Conservation (phyloP, 2,797 vertebrate genomes). For the Microctenopoma lineatum region DNA sequence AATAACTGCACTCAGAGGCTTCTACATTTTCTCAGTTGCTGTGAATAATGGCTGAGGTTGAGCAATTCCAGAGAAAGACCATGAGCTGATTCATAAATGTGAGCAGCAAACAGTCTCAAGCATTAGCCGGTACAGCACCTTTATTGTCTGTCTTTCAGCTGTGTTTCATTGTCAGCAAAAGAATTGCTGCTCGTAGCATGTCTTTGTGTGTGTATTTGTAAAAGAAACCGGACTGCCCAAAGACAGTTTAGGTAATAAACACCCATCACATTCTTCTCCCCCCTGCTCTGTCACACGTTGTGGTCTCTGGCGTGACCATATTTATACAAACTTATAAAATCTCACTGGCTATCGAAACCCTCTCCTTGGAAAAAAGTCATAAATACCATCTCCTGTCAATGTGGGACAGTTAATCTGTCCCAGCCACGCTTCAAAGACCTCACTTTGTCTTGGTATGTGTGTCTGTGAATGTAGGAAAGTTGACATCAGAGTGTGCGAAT, state of each 20-base stretch:
- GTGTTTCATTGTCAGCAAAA: slow-evolving; percentile 14
- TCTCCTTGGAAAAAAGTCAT: slow-evolving; percentile 56
- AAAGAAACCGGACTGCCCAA: slow-evolving; percentile 21
- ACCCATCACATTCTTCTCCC: slow-evolving; percentile 26
- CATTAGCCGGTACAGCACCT: slow-evolving; percentile 4
- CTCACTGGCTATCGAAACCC: slow-evolving; percentile 36
- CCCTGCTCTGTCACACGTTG: neutral
- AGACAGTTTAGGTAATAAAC: slow-evolving; percentile 38
- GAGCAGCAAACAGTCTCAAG: neutral
- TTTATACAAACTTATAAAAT: slow-evolving; percentile 15
- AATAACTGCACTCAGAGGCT: neutral
- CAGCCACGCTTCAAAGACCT: slow-evolving; percentile 64
- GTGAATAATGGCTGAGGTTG: neutral
- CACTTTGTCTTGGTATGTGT: slow-evolving; percentile 36
- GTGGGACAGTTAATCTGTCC: slow-evolving; percentile 64
- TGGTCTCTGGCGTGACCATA: neutral
- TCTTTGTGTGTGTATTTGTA: slow-evolving; percentile 5
- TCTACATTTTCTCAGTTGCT: slow-evolving; percentile 12
- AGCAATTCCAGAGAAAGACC: neutral
- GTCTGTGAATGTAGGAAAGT: slow-evolving; percentile 39
- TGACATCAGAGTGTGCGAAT: slow-evolving; percentile 57
- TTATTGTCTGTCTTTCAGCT: slow-evolving; percentile 9
- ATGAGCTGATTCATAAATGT: neutral
- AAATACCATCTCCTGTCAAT: slow-evolving; percentile 61
- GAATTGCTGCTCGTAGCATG: slow-evolving; percentile 50